Evolutionary conservation across 2,797 vertebrate species (phyloP), one percentile per base, ranked within the genome.

Genomic region (Peromyscus attwateri): DNA sequence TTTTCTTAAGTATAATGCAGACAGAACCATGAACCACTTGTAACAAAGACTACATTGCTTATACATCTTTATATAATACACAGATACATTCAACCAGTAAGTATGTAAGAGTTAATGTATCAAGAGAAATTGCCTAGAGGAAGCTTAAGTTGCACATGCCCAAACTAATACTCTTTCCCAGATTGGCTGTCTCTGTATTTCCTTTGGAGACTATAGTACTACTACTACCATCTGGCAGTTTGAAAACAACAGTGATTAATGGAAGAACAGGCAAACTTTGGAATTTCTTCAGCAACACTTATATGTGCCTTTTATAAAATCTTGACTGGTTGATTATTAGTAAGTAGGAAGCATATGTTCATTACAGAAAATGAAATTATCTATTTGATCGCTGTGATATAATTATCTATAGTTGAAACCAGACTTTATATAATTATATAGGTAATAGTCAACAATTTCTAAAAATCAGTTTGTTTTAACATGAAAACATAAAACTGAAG

Each of bases 261-360:
- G 12, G 82, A 82, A 82, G 17, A 79, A 43, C 4, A 66, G 62
- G 23, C 34, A 37, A 60, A 52, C 80, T 92, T 10, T 7, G 21
- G 68, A 34, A 96, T 89, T 91, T 87, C 52, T 83, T 83, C 89
- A 84, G 25, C 83, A 91, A 91, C 1, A 79, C n/a, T 4, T 40
- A 16, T 34, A 11, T 75, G 13, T 73, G 10, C 49, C 66, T 52
- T 71, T 70, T 64, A 64, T 11, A 46, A 68, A 87, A 70, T 71
- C 92, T n/a, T 77, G 52, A 60, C n/a, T 55, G 25, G 91, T 29
- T 91, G 55, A 0, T 71, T 55, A 64, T 27, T 37, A 57, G 25
- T 23, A 87, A 82, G 79, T 64, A 25, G 85, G 70, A 92, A 76
- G 46, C 12, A 79, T 23, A 82, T 62, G 17, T 79, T 84, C 55